Evolutionary conservation across 2,113 vertebrate genomes (phyloP).

Genomic region (Cynocephalus volans): DNA sequence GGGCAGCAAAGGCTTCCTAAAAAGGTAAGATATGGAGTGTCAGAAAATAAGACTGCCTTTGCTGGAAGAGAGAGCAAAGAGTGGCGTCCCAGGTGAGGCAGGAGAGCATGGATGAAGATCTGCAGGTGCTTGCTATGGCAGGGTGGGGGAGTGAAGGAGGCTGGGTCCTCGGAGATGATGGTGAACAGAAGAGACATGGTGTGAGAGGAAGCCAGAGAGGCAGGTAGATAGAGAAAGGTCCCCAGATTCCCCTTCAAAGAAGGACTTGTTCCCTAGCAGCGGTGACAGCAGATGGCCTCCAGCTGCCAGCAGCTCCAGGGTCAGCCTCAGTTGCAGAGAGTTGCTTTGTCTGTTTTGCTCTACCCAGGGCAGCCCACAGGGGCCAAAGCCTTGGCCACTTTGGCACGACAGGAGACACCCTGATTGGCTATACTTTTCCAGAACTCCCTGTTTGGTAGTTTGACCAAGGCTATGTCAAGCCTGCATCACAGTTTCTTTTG

Average conservation of each 20-base stretch:
- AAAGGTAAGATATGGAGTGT: not conserved
- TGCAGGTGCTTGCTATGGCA: not conserved
- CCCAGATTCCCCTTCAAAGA: not conserved
- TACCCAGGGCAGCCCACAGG: not conserved
- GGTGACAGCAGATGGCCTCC: not conserved
- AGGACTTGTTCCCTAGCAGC: not conserved
- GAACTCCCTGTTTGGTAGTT: not conserved
- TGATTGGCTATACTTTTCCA: not conserved
- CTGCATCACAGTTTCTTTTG: not conserved
- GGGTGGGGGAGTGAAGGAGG: not conserved
- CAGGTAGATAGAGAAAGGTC: accelerated
- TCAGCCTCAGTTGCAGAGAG: not conserved
- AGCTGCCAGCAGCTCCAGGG: not conserved
- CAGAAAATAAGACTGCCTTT: not conserved
- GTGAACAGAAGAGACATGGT: not conserved
- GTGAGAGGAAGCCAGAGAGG: not conserved
- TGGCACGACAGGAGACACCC: not conserved
- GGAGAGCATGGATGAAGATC: not conserved
- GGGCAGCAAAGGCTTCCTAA: not conserved
- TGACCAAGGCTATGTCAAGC: not conserved
- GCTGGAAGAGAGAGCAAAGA: too few species aligned
- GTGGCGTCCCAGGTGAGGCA: not conserved
- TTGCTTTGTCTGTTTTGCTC: not conserved
- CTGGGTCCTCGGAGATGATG: not conserved
- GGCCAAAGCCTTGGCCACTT: not conserved